These are phyloP conservation scores for Marisa cornuarietis DNA, from an alignment of 1,140 invertebrate species.

Conservation along the genomic window DNA sequence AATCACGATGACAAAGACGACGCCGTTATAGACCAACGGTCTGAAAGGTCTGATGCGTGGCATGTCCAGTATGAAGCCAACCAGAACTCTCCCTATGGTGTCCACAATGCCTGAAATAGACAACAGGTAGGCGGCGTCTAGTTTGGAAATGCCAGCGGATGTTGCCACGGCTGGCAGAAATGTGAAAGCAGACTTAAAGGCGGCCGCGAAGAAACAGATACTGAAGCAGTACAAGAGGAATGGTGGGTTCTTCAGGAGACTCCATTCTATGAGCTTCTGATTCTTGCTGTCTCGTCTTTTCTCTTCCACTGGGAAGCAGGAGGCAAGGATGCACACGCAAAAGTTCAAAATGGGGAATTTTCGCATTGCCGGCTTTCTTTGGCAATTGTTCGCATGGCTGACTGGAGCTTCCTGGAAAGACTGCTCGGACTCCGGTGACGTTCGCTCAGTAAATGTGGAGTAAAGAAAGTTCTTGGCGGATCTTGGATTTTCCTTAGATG, in stretches of 20 bases:
- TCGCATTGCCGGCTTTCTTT: neutral
- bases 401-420: too few species aligned
- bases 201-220: conserved; percentile 48
- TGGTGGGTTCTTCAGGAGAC: conserved; percentile 46
- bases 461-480: too few species aligned
- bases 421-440: too few species aligned
- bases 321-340: conserved; percentile 5
- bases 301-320: conserved; percentile 21
- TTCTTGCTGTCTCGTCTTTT: conserved; percentile 14
- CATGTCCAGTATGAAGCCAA: conserved; percentile 45
- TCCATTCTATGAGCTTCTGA: conserved; percentile 38
- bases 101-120: conserved; percentile 49
- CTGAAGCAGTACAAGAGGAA: conserved; percentile 50
- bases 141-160: conserved; percentile 39
- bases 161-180: conserved; percentile 52
- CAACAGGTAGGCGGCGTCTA: conserved; percentile 43
- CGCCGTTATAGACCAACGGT: conserved; percentile 43
- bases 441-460: too few species aligned
- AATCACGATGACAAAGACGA: conserved; percentile 43
- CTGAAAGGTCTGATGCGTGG: conserved; percentile 42
- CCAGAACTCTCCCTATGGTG: conserved; percentile 41
- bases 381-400: conserved; percentile 20
- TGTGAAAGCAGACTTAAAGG: conserved; percentile 48
- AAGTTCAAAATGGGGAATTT: neutral
- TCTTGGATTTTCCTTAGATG: too few species aligned